phyloP scores from a whole-genome alignment of 2,113 vertebrate species.

The Podarcis raffonei region DNA sequence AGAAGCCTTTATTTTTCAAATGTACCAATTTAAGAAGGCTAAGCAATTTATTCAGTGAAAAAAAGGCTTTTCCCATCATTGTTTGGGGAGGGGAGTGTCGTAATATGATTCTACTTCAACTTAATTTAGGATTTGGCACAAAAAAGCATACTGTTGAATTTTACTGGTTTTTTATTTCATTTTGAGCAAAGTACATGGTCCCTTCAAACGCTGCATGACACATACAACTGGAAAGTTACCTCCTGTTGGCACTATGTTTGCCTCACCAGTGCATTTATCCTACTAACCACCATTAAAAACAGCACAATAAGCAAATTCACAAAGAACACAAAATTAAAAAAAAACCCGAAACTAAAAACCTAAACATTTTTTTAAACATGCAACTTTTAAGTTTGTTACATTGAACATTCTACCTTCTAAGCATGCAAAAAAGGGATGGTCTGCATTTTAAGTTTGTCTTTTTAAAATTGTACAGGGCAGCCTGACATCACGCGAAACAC shows the following conservation, averaged over 20 bases:
- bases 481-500: conserved; percentile 79
- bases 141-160: conserved; percentile 68
- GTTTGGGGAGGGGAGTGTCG: conserved; percentile 38
- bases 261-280: conserved; percentile 80
- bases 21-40: conserved; percentile 57
- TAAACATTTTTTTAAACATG: conserved; percentile 82
- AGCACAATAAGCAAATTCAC: conserved; percentile 85
- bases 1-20: conserved; percentile 55
- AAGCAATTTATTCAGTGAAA: conserved; percentile 57
- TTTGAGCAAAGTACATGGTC: conserved; percentile 78
- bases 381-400: conserved; percentile 85
- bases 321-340: conserved; percentile 77
- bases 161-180: conserved; percentile 59
- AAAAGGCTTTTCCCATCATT: conserved; percentile 53
- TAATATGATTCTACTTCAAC: conserved; percentile 59
- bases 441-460: conserved; percentile 77
- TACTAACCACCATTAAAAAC: conserved; percentile 79
- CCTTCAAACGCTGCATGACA: conserved; percentile 87
- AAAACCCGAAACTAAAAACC: conserved; percentile 76
- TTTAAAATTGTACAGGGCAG: conserved; percentile 82
- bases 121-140: conserved; percentile 77
- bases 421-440: conserved; percentile 90
- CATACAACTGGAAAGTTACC: conserved; percentile 80
- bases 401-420: conserved; percentile 83
- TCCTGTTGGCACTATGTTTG: conserved; percentile 82